phyloP scores from a whole-genome alignment of 2,113 vertebrate genomes.

The Hymenochirus boettgeri region DNA sequence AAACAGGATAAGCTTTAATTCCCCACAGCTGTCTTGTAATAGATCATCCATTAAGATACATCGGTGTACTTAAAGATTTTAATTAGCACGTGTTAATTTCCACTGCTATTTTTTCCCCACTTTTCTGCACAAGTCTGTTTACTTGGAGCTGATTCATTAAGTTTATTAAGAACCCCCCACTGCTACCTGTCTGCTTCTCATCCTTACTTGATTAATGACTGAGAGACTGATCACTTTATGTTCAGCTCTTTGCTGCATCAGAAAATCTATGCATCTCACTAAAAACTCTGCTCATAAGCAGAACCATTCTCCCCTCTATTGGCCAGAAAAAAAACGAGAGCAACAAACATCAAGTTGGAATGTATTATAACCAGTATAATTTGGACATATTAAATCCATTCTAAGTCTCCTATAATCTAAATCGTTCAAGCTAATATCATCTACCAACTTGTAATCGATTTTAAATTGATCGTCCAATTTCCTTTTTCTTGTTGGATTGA shows the following conservation, averaged over 20 bases:
- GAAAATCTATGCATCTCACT: fast-evolving
- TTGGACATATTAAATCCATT: no score
- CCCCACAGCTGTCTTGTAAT: conserved; percentile 32
- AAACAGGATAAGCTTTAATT: conserved; percentile 16
- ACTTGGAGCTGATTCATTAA: conserved; percentile 28
- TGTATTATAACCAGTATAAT: no score
- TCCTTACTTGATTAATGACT: conserved; percentile 38
- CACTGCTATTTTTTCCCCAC: conserved; percentile 21
- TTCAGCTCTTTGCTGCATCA: conserved; percentile 17
- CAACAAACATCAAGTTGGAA: not conserved
- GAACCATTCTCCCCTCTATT: conserved; percentile 36
- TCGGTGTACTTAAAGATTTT: conserved; percentile 16
- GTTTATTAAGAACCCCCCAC: conserved; percentile 30
- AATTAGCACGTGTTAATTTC: conserved; percentile 24
- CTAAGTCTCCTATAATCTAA: no score
- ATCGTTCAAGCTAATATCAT: no score
- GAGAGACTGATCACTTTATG: conserved; percentile 30
- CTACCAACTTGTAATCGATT: no score
- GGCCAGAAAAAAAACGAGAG: conserved; percentile 11
- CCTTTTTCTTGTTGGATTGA: no score
- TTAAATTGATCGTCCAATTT: no score
- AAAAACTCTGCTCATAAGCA: conserved; percentile 5
- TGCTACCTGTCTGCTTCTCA: conserved; percentile 27
- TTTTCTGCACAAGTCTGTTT: conserved; percentile 26
- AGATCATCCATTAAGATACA: conserved; percentile 40